Base-by-base conservation (phyloP, 2,888 invertebrate genomes). In the Agonopterix subpropinquella region DNA sequence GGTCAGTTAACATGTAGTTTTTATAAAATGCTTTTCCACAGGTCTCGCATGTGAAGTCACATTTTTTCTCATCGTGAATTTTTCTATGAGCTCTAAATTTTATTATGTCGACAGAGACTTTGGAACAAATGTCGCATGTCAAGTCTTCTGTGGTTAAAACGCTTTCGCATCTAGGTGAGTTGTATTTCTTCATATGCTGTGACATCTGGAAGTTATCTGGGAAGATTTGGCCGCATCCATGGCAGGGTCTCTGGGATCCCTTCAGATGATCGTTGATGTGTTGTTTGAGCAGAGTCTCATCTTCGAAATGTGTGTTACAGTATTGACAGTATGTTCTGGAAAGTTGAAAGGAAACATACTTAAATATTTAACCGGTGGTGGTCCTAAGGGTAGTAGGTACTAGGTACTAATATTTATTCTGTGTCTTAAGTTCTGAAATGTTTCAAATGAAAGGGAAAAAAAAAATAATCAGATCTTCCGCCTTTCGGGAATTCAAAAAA, bases 111-210 rank as follows among this genome's bases (percentile, higher is more conserved):
- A 35, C n/a, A 36, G 43, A 47, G n/a, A 44, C 9, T 36, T 77
- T 77, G 0, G 64, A 64, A 11, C 87, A 88, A 3, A 80, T 51
- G 0, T 65, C 64, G 49, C 86, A 87, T 0, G 86, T 87, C 10
- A 88, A 51, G 10, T 87, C 87, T 11, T 79, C 82, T 35, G 78
- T 53, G 0, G 84, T 85, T 36, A 84, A 70, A 0, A 82, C 65
- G 0, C 74, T 83, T 0, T 80, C 79, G 0, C 83, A 84, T 3
- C 60, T 59, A 11, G 44, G 36, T 4, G 0, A 71, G 54, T 47
- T 2, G 52, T 51, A 41, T 45, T 52, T 3, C n/a, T 47, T 48
- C 37, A 48, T 53, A 41, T 58, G 60, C 8, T 53, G 43, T 1
- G 48, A 35, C 11, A 53, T 37, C 8, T 50, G 41, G 0, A 48